A percentile compares a stretch with the other conserved stretches of the same genome.
These are phyloP conservation scores for Lucilia cuprina DNA, from an alignment of 1,140 invertebrate species.

Conservation along the genomic window DNA sequence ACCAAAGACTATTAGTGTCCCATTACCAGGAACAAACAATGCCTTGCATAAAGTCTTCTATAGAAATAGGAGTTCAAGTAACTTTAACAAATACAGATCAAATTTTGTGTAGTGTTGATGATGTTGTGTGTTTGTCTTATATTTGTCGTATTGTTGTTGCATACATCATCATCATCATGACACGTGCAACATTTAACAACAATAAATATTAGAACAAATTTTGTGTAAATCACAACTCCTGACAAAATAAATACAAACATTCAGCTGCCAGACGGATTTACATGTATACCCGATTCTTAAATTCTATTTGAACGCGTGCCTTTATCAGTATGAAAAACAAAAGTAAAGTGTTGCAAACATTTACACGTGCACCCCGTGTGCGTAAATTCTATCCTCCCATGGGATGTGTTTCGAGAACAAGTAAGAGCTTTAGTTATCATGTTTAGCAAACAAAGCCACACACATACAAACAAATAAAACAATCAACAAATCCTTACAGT, in stretches of 20 bases:
- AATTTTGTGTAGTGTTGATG: background rate
- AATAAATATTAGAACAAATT: background rate
- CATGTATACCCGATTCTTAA: too few species aligned
- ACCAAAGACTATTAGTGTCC: background rate
- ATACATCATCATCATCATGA: background rate
- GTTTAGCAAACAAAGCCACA: conserved; percentile 11
- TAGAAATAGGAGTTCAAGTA: too few species aligned
- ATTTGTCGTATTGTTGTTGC: too few species aligned
- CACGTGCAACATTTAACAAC: background rate
- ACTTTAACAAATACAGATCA: background rate
- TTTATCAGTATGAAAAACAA: background rate
- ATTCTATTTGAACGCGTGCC: background rate
- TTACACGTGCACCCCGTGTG: background rate
- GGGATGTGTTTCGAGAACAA: background rate
- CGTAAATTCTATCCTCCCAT: background rate
- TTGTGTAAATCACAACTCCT: conserved; percentile 5
- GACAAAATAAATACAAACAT: conserved; percentile 2
- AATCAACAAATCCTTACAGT: background rate
- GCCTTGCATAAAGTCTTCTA: too few species aligned
- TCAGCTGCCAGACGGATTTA: too few species aligned
- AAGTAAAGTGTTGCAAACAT: background rate
- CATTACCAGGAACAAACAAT: background rate
- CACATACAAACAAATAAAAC: background rate
- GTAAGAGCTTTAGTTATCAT: conserved; percentile 12
- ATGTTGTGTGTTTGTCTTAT: too few species aligned